Base-by-base conservation (phyloP, 2,113 vertebrate species). In the Laticauda laticaudata region DNA sequence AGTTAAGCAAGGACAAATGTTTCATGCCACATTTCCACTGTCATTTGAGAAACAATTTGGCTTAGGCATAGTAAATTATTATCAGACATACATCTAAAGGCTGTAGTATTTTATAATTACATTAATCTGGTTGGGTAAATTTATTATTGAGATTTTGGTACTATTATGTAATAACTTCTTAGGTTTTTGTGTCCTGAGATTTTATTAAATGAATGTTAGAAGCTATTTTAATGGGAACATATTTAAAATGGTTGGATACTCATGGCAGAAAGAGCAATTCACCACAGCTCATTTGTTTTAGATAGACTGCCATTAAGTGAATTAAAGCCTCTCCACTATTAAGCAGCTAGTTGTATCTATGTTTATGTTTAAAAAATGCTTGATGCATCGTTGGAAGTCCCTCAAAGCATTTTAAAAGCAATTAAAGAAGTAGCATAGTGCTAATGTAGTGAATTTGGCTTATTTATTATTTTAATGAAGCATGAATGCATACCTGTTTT, bases 201-300 rank as follows among this genome's bases (percentile, higher is more conserved):
- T 94, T 89, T 93, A 61, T 4, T 39, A 94, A 24, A 23, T 89
- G 24, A 93, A 4, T 56, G 91, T 94, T 55, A 92, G 45, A 92
- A 20, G 0, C 10, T 95, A 95, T 94, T 26, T 89, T 26, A 54
- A n/a, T 92, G 0, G 94, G 64, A 94, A 87, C 95, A 55, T 95
- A 92, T 94, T 95, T 96, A 92, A 93, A 94, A 91, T 95, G 88
- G 3, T 56, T 93, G 85, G 21, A 91, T 94, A 57, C 61, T 95
- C 14, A 21, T 29, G 91, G 75, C 53, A 91, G 21, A 57, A 90
- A 96, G 89, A 87, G 3, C 85, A 93, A 43, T 97, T 95, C 85
- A 96, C 91, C 48, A 90, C 64, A 95, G 93, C 64, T 96, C 45
- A 87, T 96, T 97, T 96, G 64, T 95, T 97, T 97, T 94, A 94